These are phyloP conservation scores for Trematocara zebra DNA, from an alignment of 2,113 vertebrate species.

Conservation along the genomic window DNA sequence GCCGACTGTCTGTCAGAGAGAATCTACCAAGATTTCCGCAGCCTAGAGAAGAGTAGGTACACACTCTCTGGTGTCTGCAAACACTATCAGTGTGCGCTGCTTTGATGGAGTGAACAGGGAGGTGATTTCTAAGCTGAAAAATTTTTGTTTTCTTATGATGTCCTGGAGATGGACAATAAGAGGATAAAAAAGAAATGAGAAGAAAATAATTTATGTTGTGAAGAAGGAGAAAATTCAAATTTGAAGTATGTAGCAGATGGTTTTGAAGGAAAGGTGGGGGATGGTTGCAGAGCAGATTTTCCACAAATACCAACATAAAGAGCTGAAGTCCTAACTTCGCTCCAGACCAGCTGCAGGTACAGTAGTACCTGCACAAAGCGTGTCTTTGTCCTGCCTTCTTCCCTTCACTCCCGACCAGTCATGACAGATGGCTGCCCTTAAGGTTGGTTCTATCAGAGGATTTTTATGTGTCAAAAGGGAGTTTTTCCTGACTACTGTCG, in stretches of 20 bases:
- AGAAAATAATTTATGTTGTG: not conserved
- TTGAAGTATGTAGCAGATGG: not conserved
- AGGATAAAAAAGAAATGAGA: not conserved
- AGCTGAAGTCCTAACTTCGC: not conserved
- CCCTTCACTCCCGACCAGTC: not conserved
- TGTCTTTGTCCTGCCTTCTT: not conserved
- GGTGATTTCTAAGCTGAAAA: conserved; percentile 84
- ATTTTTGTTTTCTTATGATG: not conserved
- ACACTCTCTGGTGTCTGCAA: not conserved
- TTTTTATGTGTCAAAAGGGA: not conserved
- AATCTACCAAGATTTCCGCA: conserved; percentile 80
- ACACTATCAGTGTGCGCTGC: not conserved
- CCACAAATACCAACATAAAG: not conserved
- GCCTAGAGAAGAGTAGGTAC: conserved; percentile 30
- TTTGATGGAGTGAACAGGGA: conserved; percentile 43
- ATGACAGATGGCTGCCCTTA: not conserved
- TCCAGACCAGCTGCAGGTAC: not conserved
- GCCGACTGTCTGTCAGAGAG: conserved; percentile 82
- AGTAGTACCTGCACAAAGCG: not conserved
- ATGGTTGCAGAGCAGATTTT: not conserved
- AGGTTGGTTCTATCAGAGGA: not conserved
- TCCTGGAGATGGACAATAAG: not conserved
- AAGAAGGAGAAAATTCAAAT: not conserved
- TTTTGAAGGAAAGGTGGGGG: not conserved
- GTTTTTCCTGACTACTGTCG: not conserved